Base-by-base conservation (phyloP, 2,113 vertebrate genomes). In the Apodemus speciosus region DNA sequence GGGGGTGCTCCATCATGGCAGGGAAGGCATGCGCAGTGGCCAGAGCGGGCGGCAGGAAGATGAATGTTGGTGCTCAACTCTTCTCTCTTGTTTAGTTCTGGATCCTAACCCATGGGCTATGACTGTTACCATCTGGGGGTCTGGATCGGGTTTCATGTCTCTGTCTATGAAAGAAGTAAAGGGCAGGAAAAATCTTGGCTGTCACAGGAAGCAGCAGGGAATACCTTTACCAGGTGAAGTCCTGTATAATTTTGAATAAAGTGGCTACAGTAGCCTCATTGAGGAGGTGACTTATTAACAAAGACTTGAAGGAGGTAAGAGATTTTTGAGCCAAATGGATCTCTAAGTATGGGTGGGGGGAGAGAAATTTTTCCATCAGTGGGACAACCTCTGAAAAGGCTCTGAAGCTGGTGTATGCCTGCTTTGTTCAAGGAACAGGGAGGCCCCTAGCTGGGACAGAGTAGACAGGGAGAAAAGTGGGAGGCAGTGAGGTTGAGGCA, bases 221-320 rank as follows among this genome's bases (percentile, higher is more conserved):
- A 81, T 9, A 27, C 25, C 35, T 58, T 58, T 80, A 38, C 35
- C n/a, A 81, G 46, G 6, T 38, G 35, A 69, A 64, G n/a, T 56
- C 14, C 4, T 73, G 32, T 84, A 40, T 79, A 38, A 53, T 89
- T 95, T 91, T 91, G 51, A 89, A 84, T 20, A 90, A 10, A 81
- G 53, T 68, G 16, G 2, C 9, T 53, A 27, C 43, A 21, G 11
- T 71, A 49, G 35, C 35, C 30, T 87, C 75, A 66, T 16, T 18
- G 16, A 85, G 23, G 43, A 85, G 18, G 9, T 81, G 23, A 62
- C 53, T 18, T n/a, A 32, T 32, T 68, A 32, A 49, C 10, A 30
- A 71, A 76, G 38, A 58, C 15, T 85, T 85, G 38, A 71, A 89
- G 46, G 27, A 87, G 21, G 0, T 69, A 51, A 89, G n/a, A 72